These are phyloP conservation scores for Apodemia mormo DNA, from an alignment of 2,888 invertebrate genomes.

Conservation along the genomic window DNA sequence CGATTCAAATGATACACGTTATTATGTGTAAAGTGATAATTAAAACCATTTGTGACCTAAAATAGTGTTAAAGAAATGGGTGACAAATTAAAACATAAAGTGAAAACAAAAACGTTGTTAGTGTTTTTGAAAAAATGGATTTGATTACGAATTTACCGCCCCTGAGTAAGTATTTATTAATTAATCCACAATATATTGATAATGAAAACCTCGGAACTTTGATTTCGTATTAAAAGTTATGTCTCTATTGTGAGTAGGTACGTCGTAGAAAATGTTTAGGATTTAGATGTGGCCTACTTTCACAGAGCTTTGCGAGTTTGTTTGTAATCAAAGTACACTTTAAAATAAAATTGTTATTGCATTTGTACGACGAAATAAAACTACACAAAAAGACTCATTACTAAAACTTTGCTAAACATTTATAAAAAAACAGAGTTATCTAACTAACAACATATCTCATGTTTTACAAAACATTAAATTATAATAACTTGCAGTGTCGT, in stretches of 20 bases:
- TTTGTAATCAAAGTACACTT: not conserved
- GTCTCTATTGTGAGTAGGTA: not conserved
- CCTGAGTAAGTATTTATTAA: constrained; percentile 60
- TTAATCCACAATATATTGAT: not conserved
- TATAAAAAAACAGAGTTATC: not conserved
- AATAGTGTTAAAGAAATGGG: constrained; percentile 70
- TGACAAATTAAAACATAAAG: constrained; percentile 72
- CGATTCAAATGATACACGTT: constrained; percentile 30
- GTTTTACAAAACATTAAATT: not conserved
- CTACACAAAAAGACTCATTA: not conserved
- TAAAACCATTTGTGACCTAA: constrained; percentile 31
- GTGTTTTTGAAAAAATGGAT: constrained; percentile 60
- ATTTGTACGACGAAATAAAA: not conserved
- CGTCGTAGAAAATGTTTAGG: constrained; percentile 11
- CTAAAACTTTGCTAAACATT: not conserved
- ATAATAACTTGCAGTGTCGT: not conserved
- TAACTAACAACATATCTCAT: constrained; percentile 1
- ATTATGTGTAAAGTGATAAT: constrained; percentile 36
- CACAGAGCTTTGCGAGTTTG: constrained; percentile 12
- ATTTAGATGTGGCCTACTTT: constrained; percentile 6
- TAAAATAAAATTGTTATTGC: constrained; percentile 1
- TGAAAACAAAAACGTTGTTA: constrained; percentile 65
- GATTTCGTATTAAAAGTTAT: not conserved
- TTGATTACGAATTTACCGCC: constrained; percentile 65
- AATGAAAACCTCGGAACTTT: not conserved